Evolutionary conservation across 1,140 invertebrate genomes (phyloP).

Genomic region (Epicauta chinensis): DNA sequence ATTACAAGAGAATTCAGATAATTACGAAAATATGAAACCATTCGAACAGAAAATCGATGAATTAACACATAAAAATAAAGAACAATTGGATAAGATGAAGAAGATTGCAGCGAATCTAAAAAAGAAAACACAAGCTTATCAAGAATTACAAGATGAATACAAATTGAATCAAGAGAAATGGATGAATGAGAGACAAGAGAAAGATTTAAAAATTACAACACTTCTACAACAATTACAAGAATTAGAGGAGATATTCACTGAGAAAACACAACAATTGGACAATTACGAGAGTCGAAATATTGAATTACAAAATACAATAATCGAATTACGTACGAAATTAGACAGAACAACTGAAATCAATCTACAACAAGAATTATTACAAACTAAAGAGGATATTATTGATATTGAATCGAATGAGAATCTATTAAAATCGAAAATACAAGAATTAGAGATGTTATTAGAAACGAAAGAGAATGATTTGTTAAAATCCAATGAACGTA

Average conservation of each 20-base stretch:
- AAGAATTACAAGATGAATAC: conserved; percentile 56
- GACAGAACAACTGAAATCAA: conserved; percentile 25
- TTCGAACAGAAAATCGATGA: conserved; percentile 37
- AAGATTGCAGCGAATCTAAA: conserved; percentile 69
- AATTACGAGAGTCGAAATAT: conserved; percentile 9
- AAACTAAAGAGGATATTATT: conserved; percentile 5
- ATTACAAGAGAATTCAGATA: no score
- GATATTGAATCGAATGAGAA: no score
- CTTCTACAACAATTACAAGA: conserved; percentile 38
- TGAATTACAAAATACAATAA: conserved; percentile 22
- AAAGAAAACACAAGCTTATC: conserved; percentile 57
- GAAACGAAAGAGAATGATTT: conserved; percentile 64
- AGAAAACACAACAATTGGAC: conserved; percentile 17
- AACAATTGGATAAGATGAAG: conserved; percentile 65
- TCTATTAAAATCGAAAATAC: conserved; percentile 53
- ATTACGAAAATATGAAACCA: neutral
- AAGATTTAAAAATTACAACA: conserved; percentile 38
- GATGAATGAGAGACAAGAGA: conserved; percentile 37
- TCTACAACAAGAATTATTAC: conserved; percentile 27
- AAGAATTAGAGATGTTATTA: conserved; percentile 64
- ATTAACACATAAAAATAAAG: conserved; percentile 43
- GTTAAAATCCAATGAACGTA: conserved; percentile 53
- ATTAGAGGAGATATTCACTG: conserved; percentile 19
- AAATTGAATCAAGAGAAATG: conserved; percentile 38
- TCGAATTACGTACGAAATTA: conserved; percentile 22